phyloP scores from a whole-genome alignment of 2,888 invertebrate species.

The Luperina testacea region DNA sequence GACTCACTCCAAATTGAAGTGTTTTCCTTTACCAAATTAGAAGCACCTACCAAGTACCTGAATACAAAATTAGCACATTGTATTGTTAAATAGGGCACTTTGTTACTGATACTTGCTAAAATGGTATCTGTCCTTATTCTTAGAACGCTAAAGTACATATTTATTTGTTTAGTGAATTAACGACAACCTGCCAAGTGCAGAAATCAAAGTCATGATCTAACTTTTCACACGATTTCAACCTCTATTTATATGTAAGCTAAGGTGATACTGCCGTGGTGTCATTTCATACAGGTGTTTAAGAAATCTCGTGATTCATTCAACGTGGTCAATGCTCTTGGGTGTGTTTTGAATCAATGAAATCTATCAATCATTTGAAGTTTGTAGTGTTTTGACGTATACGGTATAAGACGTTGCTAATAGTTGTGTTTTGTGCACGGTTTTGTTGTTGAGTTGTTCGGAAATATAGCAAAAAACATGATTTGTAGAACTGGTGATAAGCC shows the following conservation, averaged over 20 bases:
- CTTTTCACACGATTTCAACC: slow-evolving; percentile 19
- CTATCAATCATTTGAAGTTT: slow-evolving; percentile 44
- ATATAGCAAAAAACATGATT: slow-evolving; percentile 13
- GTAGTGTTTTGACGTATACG: slow-evolving; percentile 24
- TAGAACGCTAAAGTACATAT: slow-evolving; percentile 10
- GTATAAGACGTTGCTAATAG: slow-evolving; percentile 2
- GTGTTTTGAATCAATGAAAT: slow-evolving; percentile 59
- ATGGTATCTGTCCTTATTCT: slow-evolving; percentile 6
- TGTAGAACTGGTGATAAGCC: neutral
- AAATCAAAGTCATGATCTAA: slow-evolving; percentile 16
- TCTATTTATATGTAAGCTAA: neutral
- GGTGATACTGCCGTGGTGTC: slow-evolving; percentile 39
- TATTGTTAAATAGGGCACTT: slow-evolving; percentile 19
- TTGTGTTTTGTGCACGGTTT: slow-evolving; percentile 9
- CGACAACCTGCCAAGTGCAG: slow-evolving; percentile 23
- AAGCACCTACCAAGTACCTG: neutral
- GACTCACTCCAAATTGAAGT: slow-evolving; percentile 40
- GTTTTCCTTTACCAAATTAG: slow-evolving; percentile 53
- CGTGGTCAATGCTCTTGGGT: slow-evolving; percentile 60
- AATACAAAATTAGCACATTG: slow-evolving; percentile 22
- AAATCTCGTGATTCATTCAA: slow-evolving; percentile 58
- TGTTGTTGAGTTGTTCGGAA: neutral
- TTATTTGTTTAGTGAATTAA: slow-evolving; percentile 36
- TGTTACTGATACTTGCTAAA: slow-evolving; percentile 2
- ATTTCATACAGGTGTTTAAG: slow-evolving; percentile 59